phyloP scores from a whole-genome alignment of 1,140 invertebrate genomes.

The Bradynema listronoti region DNA sequence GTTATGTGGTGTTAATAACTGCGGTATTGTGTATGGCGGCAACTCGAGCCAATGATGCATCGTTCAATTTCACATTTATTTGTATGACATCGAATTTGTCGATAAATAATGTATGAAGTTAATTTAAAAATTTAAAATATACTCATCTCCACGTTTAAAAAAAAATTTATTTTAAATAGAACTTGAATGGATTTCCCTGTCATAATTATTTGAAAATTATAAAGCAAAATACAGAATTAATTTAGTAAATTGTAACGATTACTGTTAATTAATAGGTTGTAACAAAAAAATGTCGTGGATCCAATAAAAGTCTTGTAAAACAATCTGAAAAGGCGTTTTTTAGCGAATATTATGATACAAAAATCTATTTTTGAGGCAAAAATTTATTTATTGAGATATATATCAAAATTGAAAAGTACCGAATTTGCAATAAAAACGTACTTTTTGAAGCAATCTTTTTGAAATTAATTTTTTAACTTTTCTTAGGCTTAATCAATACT shows the following conservation, averaged over 20 bases:
- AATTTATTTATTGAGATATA: too few species aligned
- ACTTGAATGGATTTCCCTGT: not conserved
- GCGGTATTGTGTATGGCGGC: conserved; percentile 20
- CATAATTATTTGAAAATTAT: not conserved
- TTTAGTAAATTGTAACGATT: not conserved
- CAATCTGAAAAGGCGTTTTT: too few species aligned
- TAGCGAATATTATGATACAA: too few species aligned
- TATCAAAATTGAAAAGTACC: too few species aligned
- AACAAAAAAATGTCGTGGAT: too few species aligned
- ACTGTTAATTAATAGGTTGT: too few species aligned
- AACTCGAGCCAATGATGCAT: conserved; percentile 29
- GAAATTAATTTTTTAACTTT: too few species aligned
- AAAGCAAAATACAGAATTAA: not conserved
- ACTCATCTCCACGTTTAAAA: not conserved
- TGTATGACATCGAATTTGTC: conserved; percentile 38
- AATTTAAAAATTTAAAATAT: conserved; percentile 6
- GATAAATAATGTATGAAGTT: conserved; percentile 21
- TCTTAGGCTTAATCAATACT: too few species aligned
- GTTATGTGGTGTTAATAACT: conserved; percentile 27
- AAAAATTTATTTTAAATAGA: not conserved
- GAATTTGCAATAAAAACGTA: too few species aligned
- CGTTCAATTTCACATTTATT: conserved; percentile 36
- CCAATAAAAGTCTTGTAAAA: too few species aligned
- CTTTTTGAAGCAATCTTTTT: too few species aligned
- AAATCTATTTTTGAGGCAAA: too few species aligned